Evolutionary conservation across 2,113 vertebrate species (phyloP).

Genomic region (Emydura subglobosa): DNA sequence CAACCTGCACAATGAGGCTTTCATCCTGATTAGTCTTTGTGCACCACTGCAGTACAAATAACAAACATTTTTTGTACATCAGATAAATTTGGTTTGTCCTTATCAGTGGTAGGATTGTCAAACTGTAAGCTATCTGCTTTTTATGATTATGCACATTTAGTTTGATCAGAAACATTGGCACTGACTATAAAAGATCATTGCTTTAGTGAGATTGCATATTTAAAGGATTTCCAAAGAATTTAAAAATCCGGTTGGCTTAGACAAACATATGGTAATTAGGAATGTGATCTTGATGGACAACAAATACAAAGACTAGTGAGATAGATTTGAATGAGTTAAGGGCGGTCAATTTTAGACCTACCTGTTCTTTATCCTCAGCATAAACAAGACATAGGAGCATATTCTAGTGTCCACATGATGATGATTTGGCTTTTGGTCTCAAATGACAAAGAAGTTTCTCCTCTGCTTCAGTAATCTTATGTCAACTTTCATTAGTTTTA

Average conservation of each 20-base stretch:
- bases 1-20: neutral
- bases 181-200: neutral
- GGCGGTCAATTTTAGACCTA: neutral
- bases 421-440: neutral
- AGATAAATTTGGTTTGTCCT: conserved; percentile 46
- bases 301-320: neutral
- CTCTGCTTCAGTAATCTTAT: neutral
- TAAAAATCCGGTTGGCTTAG: neutral
- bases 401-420: neutral
- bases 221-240: neutral
- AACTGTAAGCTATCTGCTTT: neutral
- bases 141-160: neutral
- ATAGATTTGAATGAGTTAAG: neutral
- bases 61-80: neutral
- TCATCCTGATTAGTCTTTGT: neutral
- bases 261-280: neutral
- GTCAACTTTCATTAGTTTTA: neutral
- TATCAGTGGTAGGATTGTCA: conserved; percentile 6
- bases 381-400: neutral
- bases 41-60: neutral
- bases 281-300: neutral
- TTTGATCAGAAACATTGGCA: conserved; percentile 10
- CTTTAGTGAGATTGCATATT: neutral
- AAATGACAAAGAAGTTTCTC: neutral
- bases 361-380: neutral